Percentiles rank a stretch among this genome's conserved stretches.
phyloP scores from a whole-genome alignment of 2,797 vertebrate genomes.

The Phataginus tetradactyla region DNA sequence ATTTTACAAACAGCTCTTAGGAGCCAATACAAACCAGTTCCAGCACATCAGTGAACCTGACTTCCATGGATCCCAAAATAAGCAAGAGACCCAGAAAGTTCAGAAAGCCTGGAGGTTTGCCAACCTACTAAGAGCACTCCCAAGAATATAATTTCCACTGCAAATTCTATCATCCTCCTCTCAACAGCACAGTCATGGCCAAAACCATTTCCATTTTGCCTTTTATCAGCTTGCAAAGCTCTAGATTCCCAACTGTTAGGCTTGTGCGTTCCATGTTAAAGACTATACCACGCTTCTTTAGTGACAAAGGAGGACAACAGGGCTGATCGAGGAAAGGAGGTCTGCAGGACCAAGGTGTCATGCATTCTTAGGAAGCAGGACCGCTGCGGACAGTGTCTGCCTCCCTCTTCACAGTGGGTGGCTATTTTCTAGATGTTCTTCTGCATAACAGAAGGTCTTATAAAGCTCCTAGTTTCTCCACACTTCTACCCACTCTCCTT shows the following conservation, averaged over 20 bases:
- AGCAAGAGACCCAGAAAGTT: background rate
- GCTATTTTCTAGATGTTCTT: constrained; percentile 45
- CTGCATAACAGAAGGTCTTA: constrained; percentile 43
- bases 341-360: background rate
- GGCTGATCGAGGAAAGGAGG: background rate
- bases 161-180: background rate
- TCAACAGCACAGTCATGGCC: background rate
- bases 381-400: background rate
- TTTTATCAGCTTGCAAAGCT: background rate
- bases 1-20: background rate
- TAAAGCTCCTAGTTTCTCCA: constrained; percentile 42
- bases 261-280: background rate
- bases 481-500: background rate
- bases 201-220: background rate
- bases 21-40: background rate
- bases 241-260: background rate
- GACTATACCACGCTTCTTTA: background rate
- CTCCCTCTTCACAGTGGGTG: constrained; percentile 25
- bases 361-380: background rate
- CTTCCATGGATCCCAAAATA: background rate
- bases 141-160: background rate
- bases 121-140: background rate
- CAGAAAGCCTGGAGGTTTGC: background rate
- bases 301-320: background rate
- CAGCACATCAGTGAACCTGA: background rate